Conservation (phyloP, 2,113 vertebrate genomes). For the Bubalus kerabau region DNA sequence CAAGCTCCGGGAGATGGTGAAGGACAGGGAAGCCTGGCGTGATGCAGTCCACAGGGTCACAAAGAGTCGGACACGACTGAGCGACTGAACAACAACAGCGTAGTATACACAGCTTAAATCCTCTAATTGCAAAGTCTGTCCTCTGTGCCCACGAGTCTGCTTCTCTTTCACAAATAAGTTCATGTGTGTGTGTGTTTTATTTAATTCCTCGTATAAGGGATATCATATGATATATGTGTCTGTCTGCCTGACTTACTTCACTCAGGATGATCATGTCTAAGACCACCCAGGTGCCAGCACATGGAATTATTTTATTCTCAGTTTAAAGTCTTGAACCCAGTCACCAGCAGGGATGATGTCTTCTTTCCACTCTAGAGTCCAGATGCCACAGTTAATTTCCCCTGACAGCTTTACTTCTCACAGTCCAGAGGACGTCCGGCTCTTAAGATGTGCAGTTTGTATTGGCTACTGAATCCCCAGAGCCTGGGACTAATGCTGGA, state of each 20-base stretch:
- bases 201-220: not conserved
- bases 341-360: too few species aligned
- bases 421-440: rapidly evolving
- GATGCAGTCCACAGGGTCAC: too few species aligned
- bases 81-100: too few species aligned
- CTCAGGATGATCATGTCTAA: not conserved
- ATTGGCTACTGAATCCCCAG: not conserved
- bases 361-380: rapidly evolving
- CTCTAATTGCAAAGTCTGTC: not conserved
- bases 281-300: not conserved
- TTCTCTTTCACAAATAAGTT: not conserved
- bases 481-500: too few species aligned
- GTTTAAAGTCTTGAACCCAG: not conserved
- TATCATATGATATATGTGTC: too few species aligned
- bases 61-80: too few species aligned
- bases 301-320: rapidly evolving
- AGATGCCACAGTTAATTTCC: not conserved
- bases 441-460: not conserved
- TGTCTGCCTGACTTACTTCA: too few species aligned
- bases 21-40: too few species aligned
- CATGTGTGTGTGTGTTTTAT: not conserved
- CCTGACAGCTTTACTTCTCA: too few species aligned
- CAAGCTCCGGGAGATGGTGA: too few species aligned
- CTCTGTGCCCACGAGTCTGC: not conserved
- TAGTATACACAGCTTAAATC: too few species aligned